Conservation (phyloP, 1,140 invertebrate genomes). For the Babylonia areolata region DNA sequence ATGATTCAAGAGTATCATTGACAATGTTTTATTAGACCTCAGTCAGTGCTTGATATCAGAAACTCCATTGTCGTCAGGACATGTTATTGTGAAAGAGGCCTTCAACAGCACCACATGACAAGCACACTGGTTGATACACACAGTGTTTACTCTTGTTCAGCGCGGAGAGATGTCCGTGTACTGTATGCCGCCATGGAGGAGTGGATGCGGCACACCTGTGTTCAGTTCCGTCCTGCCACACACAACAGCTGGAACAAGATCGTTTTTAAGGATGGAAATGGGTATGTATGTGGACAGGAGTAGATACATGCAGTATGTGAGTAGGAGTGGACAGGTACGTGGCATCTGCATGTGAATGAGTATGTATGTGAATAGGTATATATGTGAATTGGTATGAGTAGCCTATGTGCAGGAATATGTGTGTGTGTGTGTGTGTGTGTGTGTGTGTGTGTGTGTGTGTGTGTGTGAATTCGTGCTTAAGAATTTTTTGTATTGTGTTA, state of each 20-base stretch:
- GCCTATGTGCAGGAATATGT: background rate
- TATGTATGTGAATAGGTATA: background rate
- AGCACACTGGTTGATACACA: too few relatives aligned
- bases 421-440: background rate
- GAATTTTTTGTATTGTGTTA: too few relatives aligned
- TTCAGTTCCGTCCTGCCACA: background rate
- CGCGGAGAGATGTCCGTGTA: background rate
- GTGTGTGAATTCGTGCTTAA: background rate
- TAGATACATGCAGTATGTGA: background rate
- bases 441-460: background rate
- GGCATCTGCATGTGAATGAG: background rate
- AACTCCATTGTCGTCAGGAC: too few relatives aligned
- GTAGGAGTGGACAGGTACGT: background rate
- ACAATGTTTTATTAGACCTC: too few relatives aligned
- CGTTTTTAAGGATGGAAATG: constrained; percentile 9
- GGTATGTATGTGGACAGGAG: background rate
- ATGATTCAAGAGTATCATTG: too few relatives aligned
- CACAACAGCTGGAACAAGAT: constrained; percentile 15
- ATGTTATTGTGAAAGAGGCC: too few relatives aligned
- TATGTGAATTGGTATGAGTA: background rate
- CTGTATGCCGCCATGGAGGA: constrained; percentile 30
- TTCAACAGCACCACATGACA: too few relatives aligned
- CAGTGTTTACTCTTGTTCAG: constrained; percentile 14
- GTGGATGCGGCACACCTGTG: constrained; percentile 33
- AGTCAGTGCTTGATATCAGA: too few relatives aligned